Percentiles rank a stretch among this genome's conserved stretches.
Conservation (phyloP, 2,797 vertebrate species). For the Enteromius radiatus region DNA sequence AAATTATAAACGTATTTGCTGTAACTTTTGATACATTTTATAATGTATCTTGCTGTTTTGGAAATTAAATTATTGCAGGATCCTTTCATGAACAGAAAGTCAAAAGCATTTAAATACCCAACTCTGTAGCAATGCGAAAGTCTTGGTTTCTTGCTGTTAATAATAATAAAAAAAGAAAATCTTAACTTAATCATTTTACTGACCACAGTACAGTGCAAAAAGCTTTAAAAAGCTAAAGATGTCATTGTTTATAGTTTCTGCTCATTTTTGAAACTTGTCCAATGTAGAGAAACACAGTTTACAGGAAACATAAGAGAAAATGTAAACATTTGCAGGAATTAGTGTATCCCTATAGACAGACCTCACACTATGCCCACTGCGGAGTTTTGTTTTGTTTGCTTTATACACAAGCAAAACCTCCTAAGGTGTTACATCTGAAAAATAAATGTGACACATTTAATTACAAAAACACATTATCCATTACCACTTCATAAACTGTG, state of each 20-base stretch:
- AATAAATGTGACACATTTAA: conserved; percentile 23
- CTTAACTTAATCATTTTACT: not conserved
- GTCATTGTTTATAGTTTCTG: not conserved
- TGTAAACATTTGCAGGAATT: not conserved
- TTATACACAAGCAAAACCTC: not conserved
- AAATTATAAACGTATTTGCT: not conserved
- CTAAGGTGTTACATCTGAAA: conserved; percentile 21
- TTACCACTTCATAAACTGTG: conserved; percentile 7
- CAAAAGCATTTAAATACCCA: not conserved
- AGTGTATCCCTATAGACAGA: conserved; percentile 5
- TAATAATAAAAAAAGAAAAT: not conserved
- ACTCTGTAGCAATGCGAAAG: not conserved
- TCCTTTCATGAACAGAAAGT: not conserved
- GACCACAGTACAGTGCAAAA: not conserved
- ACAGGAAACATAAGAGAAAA: conserved; percentile 5
- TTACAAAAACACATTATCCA: conserved; percentile 1
- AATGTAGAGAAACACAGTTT: not conserved
- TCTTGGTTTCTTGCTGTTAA: not conserved
- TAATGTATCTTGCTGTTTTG: not conserved
- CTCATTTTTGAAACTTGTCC: not conserved
- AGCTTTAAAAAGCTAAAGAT: not conserved
- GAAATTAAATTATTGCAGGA: not conserved
- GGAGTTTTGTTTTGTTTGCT: not conserved
- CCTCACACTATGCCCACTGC: not conserved
- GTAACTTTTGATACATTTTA: not conserved